Conservation (phyloP, 2,113 vertebrate genomes). For the Noctilio leporinus region DNA sequence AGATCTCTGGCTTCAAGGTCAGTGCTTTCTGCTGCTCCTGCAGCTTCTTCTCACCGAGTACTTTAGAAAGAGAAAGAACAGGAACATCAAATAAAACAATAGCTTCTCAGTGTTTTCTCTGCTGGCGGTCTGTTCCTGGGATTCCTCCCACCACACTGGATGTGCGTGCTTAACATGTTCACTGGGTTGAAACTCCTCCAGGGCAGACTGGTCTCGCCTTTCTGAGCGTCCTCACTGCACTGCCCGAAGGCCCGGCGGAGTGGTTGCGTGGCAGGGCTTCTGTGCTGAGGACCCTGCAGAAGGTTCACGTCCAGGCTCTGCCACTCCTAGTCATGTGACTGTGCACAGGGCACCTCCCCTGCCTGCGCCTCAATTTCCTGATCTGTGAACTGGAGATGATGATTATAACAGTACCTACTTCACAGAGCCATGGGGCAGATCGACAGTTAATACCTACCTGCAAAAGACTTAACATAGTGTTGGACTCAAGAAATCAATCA, state of each 20-base stretch:
- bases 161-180: background rate
- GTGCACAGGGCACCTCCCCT: background rate
- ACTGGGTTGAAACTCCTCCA: background rate
- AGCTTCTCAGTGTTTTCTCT: background rate
- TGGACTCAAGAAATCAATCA: background rate
- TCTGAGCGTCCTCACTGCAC: background rate
- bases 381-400: background rate
- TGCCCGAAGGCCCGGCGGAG: background rate
- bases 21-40: background rate
- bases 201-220: background rate
- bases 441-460: background rate
- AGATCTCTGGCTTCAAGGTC: background rate
- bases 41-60: background rate
- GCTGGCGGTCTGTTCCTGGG: background rate
- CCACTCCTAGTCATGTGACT: background rate
- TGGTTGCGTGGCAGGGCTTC: background rate
- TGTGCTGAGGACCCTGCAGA: fast-evolving
- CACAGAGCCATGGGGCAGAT: background rate
- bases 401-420: background rate
- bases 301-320: background rate
- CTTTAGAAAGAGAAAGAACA: background rate
- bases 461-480: background rate
- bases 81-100: background rate
- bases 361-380: background rate
- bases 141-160: background rate